Evolutionary conservation across 2,113 vertebrate genomes (phyloP), one percentile per base, ranked within the genome.

Genomic region (Paramisgurnus dabryanus): DNA sequence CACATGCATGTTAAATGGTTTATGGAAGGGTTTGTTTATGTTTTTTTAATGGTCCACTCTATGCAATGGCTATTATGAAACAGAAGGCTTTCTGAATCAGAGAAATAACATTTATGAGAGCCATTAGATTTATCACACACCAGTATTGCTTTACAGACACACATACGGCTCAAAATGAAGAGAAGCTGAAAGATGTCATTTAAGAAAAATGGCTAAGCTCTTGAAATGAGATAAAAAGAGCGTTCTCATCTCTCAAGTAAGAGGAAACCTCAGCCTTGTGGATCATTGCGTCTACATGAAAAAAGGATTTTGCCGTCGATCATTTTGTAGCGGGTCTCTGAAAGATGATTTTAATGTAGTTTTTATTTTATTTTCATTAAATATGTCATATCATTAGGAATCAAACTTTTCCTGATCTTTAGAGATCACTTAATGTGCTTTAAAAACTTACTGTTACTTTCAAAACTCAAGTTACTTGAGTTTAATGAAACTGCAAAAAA

Each of bases 281-380:
- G n/a, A 60, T 73, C 70, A 58, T 73, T 60, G 45, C 11, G 43
- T 74, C 13, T 74, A 61, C n/a, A 73, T 73, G 40, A 60, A 60
- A 60, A 60, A 41, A 8, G 39, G 6, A 45, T 18, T 73, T 43
- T 60, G 10, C 55, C 22, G 71, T 34, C 70, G 7, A 71, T 71
- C 5, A 4, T 43, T 72, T 73, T 58, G 53, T 10, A 73, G 17
- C 17, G 22, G 53, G 39, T 73, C 12, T 34, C 27, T 34, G 13
- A 6, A 70, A 11, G 15, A 49, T 27, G 67, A 13, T 34, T 27
- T 45, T 50, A 15, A 50, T 50, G 67, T 3, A 45, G 0, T 45
- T 18, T 45, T 18, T 18, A 12, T 69, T 50, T 34, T 3, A 34
- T 34, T 34, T 1, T 6, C 18, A 50, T 50, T 50, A 13, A 22